These are phyloP conservation scores for Falco novaeseelandiae DNA, from an alignment of 2,797 vertebrate genomes.

Conservation along the genomic window DNA sequence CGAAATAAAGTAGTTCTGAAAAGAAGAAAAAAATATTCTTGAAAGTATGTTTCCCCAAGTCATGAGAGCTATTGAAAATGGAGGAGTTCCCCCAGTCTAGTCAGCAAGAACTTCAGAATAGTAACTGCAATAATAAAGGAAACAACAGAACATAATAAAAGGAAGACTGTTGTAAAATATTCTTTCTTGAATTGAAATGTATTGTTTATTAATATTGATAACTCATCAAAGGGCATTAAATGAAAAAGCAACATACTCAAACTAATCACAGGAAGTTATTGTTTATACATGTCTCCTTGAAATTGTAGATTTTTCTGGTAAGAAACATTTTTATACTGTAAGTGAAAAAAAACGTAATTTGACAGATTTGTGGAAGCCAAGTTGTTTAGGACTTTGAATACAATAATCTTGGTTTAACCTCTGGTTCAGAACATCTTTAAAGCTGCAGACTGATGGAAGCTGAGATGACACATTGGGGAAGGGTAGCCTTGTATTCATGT, in stretches of 20 bases:
- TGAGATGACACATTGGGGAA: background rate
- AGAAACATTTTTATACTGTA: background rate
- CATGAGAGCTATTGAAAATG: background rate
- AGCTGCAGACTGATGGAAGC: background rate
- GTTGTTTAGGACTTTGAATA: background rate
- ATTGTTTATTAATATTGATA: background rate
- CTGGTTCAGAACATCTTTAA: background rate
- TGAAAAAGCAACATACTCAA: background rate
- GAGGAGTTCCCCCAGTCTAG: background rate
- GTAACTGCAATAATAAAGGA: background rate
- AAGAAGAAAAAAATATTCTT: background rate
- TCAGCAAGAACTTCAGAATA: background rate
- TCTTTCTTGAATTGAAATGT: background rate
- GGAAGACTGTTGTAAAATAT: fast-evolving
- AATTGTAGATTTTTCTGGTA: background rate
- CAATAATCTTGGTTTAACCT: background rate
- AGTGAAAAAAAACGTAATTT: background rate
- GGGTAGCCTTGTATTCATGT: background rate
- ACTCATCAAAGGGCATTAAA: background rate
- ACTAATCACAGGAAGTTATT: background rate
- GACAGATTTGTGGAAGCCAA: background rate
- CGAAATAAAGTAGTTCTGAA: background rate
- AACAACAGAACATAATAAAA: background rate
- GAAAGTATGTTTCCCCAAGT: background rate
- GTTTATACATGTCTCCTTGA: background rate